Evolutionary conservation across 2,888 invertebrate genomes (phyloP).

Genomic region (Camptogramma bilineatum): DNA sequence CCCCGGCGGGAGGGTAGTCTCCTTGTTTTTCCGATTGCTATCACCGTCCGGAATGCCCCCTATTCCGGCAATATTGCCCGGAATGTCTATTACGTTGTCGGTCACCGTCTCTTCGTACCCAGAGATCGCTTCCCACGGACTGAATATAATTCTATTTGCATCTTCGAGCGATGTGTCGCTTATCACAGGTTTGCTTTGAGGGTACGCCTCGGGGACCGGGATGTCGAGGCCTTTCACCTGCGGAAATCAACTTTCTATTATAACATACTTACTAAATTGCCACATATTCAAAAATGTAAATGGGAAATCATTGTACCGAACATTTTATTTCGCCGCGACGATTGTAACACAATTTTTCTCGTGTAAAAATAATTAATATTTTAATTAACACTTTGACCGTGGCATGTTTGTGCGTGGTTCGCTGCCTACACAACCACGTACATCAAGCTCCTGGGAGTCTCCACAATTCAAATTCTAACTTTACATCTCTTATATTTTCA

Average conservation of each 20-base stretch:
- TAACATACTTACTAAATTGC: slow-evolving; percentile 15
- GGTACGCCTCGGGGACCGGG: slow-evolving; percentile 67
- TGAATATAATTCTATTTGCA: slow-evolving; percentile 84
- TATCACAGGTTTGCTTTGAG: slow-evolving; percentile 70
- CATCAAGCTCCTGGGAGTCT: not conserved
- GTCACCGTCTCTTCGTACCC: slow-evolving; percentile 77
- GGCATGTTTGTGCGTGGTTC: not conserved
- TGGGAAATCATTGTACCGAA: not conserved
- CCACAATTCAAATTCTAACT: not conserved
- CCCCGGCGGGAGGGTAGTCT: slow-evolving; percentile 60
- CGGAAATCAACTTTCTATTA: slow-evolving; percentile 39
- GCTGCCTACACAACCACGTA: not conserved
- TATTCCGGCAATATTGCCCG: slow-evolving; percentile 68
- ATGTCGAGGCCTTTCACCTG: slow-evolving; percentile 81
- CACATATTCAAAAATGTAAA: not conserved
- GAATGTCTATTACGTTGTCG: slow-evolving; percentile 79
- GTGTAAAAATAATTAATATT: not conserved
- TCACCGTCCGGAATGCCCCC: slow-evolving; percentile 57
- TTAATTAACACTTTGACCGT: not conserved
- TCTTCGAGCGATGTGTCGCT: slow-evolving; percentile 79
- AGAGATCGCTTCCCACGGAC: slow-evolving; percentile 81
- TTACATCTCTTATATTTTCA: too few relatives aligned
- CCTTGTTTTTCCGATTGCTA: slow-evolving; percentile 70
- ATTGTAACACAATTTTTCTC: not conserved
- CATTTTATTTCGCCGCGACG: not conserved